phyloP scores from a whole-genome alignment of 2,888 invertebrate species.

The Tipula lateralis region DNA sequence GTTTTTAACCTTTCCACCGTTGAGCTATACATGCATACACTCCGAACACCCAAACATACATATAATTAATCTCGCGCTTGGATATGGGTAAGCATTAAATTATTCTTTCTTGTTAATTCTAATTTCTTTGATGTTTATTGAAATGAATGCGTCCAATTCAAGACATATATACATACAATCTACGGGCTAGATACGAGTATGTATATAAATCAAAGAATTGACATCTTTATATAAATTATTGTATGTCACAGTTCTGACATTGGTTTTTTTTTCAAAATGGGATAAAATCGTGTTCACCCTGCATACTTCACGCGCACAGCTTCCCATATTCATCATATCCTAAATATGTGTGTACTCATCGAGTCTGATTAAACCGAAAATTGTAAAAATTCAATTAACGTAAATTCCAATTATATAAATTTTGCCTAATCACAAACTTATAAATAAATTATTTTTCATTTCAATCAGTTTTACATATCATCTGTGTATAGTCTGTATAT shows the following conservation, averaged over 20 bases:
- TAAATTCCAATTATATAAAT: background rate
- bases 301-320: background rate
- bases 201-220: background rate
- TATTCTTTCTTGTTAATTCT: background rate
- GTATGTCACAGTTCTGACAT: background rate
- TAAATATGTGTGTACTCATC: background rate
- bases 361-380: background rate
- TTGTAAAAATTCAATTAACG: background rate
- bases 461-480: background rate
- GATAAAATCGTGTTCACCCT: background rate
- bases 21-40: background rate
- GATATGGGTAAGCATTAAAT: background rate
- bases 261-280: background rate
- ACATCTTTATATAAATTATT: background rate
- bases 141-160: background rate
- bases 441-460: background rate
- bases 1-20: conserved; percentile 2
- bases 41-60: no score
- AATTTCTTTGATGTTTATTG: background rate
- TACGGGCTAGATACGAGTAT: background rate
- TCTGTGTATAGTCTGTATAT: background rate
- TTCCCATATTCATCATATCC: background rate
- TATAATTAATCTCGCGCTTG: background rate
- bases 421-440: background rate
- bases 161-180: background rate